Evolutionary conservation across 35 echinoderm and acorn worm species (phyloP), one percentile per base, ranked within the genome.

Genomic region (Apostichopus parvimensis): DNA sequence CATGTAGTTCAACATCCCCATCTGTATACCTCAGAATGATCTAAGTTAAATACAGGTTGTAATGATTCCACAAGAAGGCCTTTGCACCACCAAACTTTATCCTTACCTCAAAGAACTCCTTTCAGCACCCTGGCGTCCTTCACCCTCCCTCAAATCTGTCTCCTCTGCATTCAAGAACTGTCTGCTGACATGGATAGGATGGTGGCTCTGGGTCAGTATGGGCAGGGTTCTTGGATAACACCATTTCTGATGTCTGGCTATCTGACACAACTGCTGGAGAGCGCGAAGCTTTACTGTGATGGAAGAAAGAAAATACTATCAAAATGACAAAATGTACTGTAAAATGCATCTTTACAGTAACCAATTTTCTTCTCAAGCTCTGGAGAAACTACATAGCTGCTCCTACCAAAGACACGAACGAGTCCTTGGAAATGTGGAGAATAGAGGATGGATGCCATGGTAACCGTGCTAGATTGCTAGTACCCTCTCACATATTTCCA

Each of bases 221-320:
- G 78, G 78, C 78, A 80, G 12, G 5, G 25, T 25, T 9, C 78
- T 0, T 24, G 21, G 78, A 80, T 80, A 53, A 25, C 21, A 80
- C 34, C 34, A 45, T 80, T 13, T 80, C 78, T 34, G 78, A 25
- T 25, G 53, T 5, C 79, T 56, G 12, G 18, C 17, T 53, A 82
- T 57, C 20, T 82, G 79, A 55, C 52, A 82, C 53, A 82, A 26
- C 14, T 57, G 79, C 28, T 82, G 79, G 55, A 82, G 79, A 4
- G 79, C 79, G 56, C 79, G 52, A 4, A 82, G 45, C 17, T 82
- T 53, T 8, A 82, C 79, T 82, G 56, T 1, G 55, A 45, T 7
- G 17, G 17, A 75, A 18, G 20, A 68, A 8, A 68, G 11, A 68
- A 68, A 11, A 68, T 68, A 11, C 11, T 68, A 14, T n/a, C 7